These are phyloP conservation scores for Smithornis capensis DNA, from an alignment of 2,113 vertebrate genomes.

Conservation along the genomic window DNA sequence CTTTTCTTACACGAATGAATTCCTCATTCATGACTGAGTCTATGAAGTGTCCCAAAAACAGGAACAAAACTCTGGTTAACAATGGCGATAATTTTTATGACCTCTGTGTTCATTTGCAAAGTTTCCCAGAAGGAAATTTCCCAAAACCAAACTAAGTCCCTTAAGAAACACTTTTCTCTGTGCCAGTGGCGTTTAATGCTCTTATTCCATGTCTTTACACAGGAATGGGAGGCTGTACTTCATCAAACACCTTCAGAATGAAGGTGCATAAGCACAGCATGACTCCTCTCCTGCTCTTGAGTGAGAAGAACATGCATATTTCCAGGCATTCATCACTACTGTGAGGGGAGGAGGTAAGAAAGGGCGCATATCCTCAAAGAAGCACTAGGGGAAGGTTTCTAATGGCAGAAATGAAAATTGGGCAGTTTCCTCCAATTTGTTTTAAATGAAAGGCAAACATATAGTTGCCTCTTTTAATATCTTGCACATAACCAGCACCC, in stretches of 20 bases:
- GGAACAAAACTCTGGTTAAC: background rate
- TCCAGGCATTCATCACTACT: background rate
- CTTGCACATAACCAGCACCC: background rate
- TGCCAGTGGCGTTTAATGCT: background rate
- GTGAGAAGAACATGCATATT: background rate
- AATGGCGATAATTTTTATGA: rapidly evolving
- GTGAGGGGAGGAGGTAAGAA: background rate
- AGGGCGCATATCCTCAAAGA: background rate
- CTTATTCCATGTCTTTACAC: background rate
- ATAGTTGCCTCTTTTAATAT: background rate
- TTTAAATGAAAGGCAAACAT: background rate
- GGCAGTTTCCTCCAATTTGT: background rate
- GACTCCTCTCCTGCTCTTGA: background rate
- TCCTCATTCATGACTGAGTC: background rate
- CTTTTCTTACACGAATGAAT: background rate
- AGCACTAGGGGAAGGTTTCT: background rate
- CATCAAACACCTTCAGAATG: background rate
- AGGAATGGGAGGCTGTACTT: background rate
- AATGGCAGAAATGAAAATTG: background rate
- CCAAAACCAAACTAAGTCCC: background rate
- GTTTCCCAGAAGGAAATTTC: background rate
- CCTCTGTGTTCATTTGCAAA: background rate
- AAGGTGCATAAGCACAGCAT: background rate
- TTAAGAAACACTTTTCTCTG: background rate
- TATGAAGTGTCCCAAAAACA: background rate